A percentile compares a stretch with the other conserved stretches of the same genome.
Conservation (phyloP, 2,888 invertebrate species). For the Willowsia nigromaculata region DNA sequence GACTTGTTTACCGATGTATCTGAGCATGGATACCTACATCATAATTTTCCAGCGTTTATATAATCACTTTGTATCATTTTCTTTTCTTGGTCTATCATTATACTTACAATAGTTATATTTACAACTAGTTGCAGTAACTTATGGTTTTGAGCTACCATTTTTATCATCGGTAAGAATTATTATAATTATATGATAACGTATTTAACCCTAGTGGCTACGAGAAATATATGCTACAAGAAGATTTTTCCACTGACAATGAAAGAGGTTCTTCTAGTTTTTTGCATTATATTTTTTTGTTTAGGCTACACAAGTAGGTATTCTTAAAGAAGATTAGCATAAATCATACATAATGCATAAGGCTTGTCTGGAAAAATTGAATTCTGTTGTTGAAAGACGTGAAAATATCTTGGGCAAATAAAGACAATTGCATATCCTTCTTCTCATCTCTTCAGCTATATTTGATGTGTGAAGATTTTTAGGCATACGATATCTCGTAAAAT, state of each 20-base stretch:
- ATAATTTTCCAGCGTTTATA: too few species aligned
- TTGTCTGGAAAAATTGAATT: neutral
- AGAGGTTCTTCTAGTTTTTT: too few species aligned
- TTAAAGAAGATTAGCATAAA: neutral
- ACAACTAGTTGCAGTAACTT: neutral
- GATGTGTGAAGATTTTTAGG: too few species aligned
- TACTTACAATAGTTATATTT: neutral
- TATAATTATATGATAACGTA: neutral
- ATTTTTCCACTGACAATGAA: too few species aligned
- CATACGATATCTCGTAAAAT: too few species aligned
- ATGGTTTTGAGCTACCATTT: neutral
- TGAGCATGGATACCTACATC: too few species aligned
- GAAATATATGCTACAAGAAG: too few species aligned
- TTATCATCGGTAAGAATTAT: neutral
- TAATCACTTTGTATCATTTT: neutral
- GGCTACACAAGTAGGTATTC: neutral
- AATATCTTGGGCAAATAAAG: constrained; percentile 48
- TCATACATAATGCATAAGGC: neutral
- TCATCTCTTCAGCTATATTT: too few species aligned
- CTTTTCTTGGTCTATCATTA: neutral
- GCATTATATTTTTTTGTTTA: too few species aligned
- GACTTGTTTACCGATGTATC: too few species aligned
- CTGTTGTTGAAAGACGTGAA: constrained; percentile 42
- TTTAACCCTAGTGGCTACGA: too few species aligned
- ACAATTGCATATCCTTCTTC: neutral